These are phyloP conservation scores for Acronicta aceris DNA, from an alignment of 2,888 invertebrate species.

Conservation along the genomic window DNA sequence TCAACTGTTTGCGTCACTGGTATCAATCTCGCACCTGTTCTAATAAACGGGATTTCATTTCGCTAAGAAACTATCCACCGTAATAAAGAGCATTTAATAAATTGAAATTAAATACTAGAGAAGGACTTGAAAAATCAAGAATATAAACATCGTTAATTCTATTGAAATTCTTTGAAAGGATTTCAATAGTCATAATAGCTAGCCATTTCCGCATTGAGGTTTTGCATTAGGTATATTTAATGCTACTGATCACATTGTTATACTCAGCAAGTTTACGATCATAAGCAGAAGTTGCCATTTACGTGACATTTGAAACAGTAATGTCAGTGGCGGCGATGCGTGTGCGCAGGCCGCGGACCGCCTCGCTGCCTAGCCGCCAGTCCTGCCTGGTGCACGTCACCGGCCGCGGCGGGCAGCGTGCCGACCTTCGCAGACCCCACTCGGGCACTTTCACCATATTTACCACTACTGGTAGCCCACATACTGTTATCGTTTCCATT, in stretches of 20 bases:
- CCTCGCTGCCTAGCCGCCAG: slow-evolving; percentile 12
- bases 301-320: slow-evolving; percentile 77
- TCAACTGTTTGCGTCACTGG: slow-evolving; percentile 63
- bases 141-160: slow-evolving; percentile 3
- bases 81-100: too few relatives aligned
- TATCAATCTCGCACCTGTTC: slow-evolving; percentile 64
- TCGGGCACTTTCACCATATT: slow-evolving; percentile 80
- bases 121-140: not conserved
- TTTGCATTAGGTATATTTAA: slow-evolving; percentile 26
- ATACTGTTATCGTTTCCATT: slow-evolving; percentile 74
- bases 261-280: slow-evolving; percentile 41
- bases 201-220: slow-evolving; percentile 24
- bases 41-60: slow-evolving; percentile 51
- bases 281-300: slow-evolving; percentile 74
- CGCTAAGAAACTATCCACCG: not conserved
- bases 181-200: slow-evolving; percentile 6
- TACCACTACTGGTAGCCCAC: slow-evolving; percentile 73
- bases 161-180: slow-evolving; percentile 9
- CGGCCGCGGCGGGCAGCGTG: slow-evolving; percentile 40
- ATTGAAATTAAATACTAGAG: not conserved
- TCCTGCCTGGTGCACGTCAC: slow-evolving; percentile 36
- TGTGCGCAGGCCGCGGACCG: slow-evolving; percentile 40
- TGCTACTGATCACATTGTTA: slow-evolving; percentile 13
- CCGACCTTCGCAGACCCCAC: slow-evolving; percentile 74
- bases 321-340: slow-evolving; percentile 65